A percentile compares a stretch with the other conserved stretches of the same genome.
These are phyloP conservation scores for Staurois parvus DNA, from an alignment of 2,797 vertebrate species.

Conservation along the genomic window DNA sequence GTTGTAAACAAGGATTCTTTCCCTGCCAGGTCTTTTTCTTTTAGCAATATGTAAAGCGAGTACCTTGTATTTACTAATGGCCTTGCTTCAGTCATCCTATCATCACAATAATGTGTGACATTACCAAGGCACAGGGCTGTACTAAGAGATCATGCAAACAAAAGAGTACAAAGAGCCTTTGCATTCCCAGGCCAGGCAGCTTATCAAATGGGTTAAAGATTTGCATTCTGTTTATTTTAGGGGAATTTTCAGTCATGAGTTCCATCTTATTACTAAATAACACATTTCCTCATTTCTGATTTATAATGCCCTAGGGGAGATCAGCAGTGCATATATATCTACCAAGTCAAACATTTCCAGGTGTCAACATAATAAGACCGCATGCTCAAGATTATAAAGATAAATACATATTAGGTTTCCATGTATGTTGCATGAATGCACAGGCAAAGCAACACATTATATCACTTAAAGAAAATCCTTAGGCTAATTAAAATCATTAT, in stretches of 20 bases:
- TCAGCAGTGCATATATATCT: conserved; percentile 39
- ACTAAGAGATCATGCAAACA: conserved; percentile 55
- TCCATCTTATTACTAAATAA: conserved; percentile 51
- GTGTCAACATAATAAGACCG: conserved; percentile 49
- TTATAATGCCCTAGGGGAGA: conserved; percentile 50
- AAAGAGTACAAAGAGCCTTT: conserved; percentile 59
- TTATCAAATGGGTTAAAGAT: conserved; percentile 57
- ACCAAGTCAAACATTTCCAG: conserved; percentile 58
- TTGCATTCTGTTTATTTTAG: conserved; percentile 62
- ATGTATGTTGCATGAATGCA: conserved; percentile 28
- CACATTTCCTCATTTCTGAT: conserved; percentile 54
- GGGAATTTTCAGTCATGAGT: conserved; percentile 48
- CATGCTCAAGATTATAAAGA: conserved; percentile 51
- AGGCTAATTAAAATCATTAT: background rate
- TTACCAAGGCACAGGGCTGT: conserved; percentile 40
- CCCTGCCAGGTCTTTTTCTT: background rate
- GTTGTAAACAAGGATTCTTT: background rate
- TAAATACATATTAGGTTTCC: conserved; percentile 51
- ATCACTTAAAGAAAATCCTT: background rate
- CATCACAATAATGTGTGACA: conserved; percentile 54
- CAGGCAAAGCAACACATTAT: background rate
- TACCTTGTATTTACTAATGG: conserved; percentile 33
- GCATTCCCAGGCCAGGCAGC: conserved; percentile 44
- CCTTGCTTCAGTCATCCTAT: conserved; percentile 27
- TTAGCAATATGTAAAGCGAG: conserved; percentile 9